Base-by-base conservation (phyloP, 2,113 vertebrate species). In the Leucosticte australis region DNA sequence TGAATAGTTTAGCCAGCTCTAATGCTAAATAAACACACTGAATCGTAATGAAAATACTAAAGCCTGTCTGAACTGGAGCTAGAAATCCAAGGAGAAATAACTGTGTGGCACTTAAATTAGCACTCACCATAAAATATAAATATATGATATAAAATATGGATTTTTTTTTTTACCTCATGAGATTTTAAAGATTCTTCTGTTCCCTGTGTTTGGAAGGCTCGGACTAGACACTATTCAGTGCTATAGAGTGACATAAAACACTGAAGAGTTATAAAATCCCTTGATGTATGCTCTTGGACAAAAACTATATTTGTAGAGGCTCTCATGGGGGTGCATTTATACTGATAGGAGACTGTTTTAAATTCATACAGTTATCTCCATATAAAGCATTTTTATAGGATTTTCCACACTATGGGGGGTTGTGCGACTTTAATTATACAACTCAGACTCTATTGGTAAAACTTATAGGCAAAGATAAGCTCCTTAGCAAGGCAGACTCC, bases 31-130 rank as follows among this genome's bases (percentile, higher is more conserved):
- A 95, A 96, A 95, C 62, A 83, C 30, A 50, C 92, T 57, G 92
- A 93, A 93, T 96, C 79, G 85, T 92, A 96, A 93, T 93, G 88
- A 96, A 96, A 93, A 90, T 74, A 86, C 64, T 64, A 88, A 90
- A 95, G 42, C 93, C 50, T 90, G 67, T 90, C 94, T 94, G 85
- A 92, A 75, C 64, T 68, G 91, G 24, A 93, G 67, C 83, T 95
- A 41, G 92, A 95, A 97, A 94, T 77, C 76, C 90, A 86, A 96
- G 75, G 90, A 83, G 92, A 95, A 94, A 95, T 96, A 83, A 84
- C 88, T 81, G 73, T 83, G 79, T 92, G 64, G 53, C 37, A 44
- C 93, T 83, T 88, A 90, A 92, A 96, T 96, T 95, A 93, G 53
- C 56, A 86, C 68, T 94, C 52, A 28, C 60, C 60, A 89, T 97